Evolutionary conservation across 2,888 invertebrate species (phyloP).

Genomic region (Drosophila anomelani): DNA sequence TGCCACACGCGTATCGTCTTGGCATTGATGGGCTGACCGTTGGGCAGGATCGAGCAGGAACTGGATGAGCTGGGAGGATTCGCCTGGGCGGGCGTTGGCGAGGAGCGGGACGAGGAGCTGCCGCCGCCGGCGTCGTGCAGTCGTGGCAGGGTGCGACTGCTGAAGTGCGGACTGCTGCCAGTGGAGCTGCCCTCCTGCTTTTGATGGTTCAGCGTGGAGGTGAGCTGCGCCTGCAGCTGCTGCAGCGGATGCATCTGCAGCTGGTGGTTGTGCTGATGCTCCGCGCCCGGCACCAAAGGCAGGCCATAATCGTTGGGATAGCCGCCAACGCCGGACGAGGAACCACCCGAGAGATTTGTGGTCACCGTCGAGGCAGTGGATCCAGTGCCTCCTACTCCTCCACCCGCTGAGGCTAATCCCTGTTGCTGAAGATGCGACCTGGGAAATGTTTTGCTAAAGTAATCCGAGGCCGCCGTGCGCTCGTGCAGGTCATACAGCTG

Average conservation of each 20-base stretch:
- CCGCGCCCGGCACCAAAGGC: conserved; percentile 87
- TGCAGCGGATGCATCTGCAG: conserved; percentile 85
- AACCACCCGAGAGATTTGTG: conserved; percentile 77
- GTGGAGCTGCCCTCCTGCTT: conserved; percentile 67
- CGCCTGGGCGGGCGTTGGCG: conserved; percentile 59
- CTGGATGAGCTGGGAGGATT: conserved; percentile 53
- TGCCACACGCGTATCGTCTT: conserved; percentile 95
- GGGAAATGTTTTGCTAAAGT: conserved; percentile 87
- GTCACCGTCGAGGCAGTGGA: conserved; percentile 83
- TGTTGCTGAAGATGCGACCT: conserved; percentile 83
- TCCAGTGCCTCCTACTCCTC: conserved; percentile 46
- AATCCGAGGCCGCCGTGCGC: conserved; percentile 85
- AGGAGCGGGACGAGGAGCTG: conserved; percentile 48
- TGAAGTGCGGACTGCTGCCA: conserved; percentile 76
- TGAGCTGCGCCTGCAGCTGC: conserved; percentile 83
- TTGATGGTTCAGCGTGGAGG: conserved; percentile 61
- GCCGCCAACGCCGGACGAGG: conserved; percentile 85
- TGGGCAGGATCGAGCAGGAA: conserved; percentile 81
- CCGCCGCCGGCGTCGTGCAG: conserved; percentile 64
- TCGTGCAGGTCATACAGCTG: conserved; percentile 84
- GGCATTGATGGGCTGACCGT: conserved; percentile 87
- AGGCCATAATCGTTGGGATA: conserved; percentile 93
- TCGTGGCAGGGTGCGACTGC: conserved; percentile 73
- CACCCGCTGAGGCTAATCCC: conserved; percentile 36
- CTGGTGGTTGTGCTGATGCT: conserved; percentile 83